Evolutionary conservation across 2,888 invertebrate species (phyloP).

Genomic region (Sussaba pulchella): DNA sequence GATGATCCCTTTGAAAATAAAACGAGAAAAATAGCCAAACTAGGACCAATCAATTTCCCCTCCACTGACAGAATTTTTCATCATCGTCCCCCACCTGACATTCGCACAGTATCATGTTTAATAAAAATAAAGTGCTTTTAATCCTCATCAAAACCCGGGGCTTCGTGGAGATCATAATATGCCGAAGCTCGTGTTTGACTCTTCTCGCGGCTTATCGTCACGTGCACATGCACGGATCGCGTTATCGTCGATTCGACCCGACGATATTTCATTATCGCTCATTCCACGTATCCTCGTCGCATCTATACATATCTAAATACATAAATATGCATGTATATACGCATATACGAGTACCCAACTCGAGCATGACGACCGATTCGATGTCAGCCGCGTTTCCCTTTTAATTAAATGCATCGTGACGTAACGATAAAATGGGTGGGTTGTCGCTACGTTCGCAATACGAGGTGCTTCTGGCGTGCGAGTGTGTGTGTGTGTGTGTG

Average conservation of each 20-base stretch:
- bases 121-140: conserved; percentile 21
- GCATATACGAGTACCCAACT: not conserved
- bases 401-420: conserved; percentile 79
- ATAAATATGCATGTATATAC: not conserved
- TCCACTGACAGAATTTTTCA: not conserved
- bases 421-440: conserved; percentile 60
- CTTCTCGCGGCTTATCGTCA: not conserved
- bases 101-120: not conserved
- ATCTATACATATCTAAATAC: conserved; percentile 1
- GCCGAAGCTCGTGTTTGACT: conserved; percentile 2
- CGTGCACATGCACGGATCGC: conserved; percentile 1
- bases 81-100: not conserved
- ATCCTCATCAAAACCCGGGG: conserved; percentile 20
- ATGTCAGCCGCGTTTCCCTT: conserved; percentile 67
- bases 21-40: too few species aligned
- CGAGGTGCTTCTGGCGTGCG: not conserved
- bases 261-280: conserved; percentile 51
- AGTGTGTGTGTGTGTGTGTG: too few species aligned
- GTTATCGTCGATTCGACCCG: conserved; percentile 36
- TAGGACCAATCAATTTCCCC: too few species aligned
- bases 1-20: too few species aligned
- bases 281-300: conserved; percentile 5
- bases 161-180: conserved; percentile 9
- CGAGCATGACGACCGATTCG: conserved; percentile 47
- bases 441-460: conserved; percentile 18